Evolutionary conservation across 2,797 vertebrate genomes (phyloP), one percentile per base, ranked within the genome.

Genomic region (Coregonus ussuriensis): DNA sequence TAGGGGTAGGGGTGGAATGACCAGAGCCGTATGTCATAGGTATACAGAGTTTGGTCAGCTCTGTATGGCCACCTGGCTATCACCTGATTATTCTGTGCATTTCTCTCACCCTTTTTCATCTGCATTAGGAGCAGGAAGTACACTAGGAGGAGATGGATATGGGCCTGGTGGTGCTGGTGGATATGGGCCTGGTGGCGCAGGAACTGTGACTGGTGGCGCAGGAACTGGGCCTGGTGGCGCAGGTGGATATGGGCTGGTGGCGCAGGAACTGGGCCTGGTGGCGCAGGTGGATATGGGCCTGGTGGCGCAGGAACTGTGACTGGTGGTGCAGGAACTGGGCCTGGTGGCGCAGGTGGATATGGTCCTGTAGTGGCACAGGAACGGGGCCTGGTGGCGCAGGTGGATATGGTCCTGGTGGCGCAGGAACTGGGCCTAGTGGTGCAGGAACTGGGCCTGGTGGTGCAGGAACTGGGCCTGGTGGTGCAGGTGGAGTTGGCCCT

Each of bases 91-190:
- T 62, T 21, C 59, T 69, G 6, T 18, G 47, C 33, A 59, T 53
- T n/a, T 25, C 35, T 71, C 21, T 62, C 21, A 62, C 59, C 9
- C 41, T 47, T 66, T 35, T 16, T 47, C 77, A 29, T 71, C 66
- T 16, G 77, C 67, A 76, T 89, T 87, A 62, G 89, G 90, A 4
- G 75, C 75, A 78, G 84, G 82, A 83, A 73, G 82, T 65, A 79
- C 80, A 3, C 83, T 83, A 72, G 88, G 86, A 71, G 84, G 86
- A 72, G 68, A 76, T 54, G 89, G 88, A 35, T 78, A 77, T 75
- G 82, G 84, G 0, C 72, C 73, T 16, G 79, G 79, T 37, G 84
- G 84, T 73, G 37, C 70, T 35, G 79, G 77, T 0, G 82, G 82
- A 14, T 25, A 35, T 29, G 76, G 83, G 51, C 0, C 77, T 63